Evolutionary conservation across 2,888 invertebrate species (phyloP), one percentile per base, ranked within the genome.

Genomic region (Meta bourneti): DNA sequence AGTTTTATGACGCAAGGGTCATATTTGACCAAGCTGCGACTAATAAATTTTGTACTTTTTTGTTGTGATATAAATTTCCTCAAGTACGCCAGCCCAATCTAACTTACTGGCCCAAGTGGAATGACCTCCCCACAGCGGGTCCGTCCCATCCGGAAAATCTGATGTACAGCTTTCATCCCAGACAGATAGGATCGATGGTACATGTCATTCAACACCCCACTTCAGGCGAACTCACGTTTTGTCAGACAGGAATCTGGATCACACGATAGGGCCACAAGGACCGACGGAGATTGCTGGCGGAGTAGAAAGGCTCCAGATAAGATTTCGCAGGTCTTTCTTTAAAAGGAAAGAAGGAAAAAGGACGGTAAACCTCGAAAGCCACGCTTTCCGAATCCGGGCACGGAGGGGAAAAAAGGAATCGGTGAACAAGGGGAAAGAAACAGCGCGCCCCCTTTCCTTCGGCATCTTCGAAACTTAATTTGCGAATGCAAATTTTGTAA

Each of bases 231-330:
- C 34, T 52, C 84, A 84, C 84, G 84, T 84, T 84, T 54, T 48
- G 84, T 74, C 48, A 54, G 54, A 52, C 72, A 54, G 72, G 83
- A 52, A 83, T 83, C 72, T 83, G 48, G 84, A 52, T 84, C 74
- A 75, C 20, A 51, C 52, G 84, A 75, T 75, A 74, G 52, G 20
- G 74, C 72, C 48, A 1, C 19, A 34, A 48, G n/a, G n/a, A n/a
- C n/a, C n/a, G n/a, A n/a, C n/a, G n/a, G 16, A 61, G 13, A 61
- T 9, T 61, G 61, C 7, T 61, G 61, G 61, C 61, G 61, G 8
- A 16, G 61, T 9, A 61, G 13, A 61, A 61, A 61, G 16, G 13
- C 61, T 5, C 11, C 13, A 61, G 61, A 61, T 61, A 61, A 61
- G 61, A 61, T 61, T 61, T 61, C 9, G 61, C 61, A 7, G 61